phyloP scores from a whole-genome alignment of 1,140 invertebrate genomes.

The Sinonovacula constricta region DNA sequence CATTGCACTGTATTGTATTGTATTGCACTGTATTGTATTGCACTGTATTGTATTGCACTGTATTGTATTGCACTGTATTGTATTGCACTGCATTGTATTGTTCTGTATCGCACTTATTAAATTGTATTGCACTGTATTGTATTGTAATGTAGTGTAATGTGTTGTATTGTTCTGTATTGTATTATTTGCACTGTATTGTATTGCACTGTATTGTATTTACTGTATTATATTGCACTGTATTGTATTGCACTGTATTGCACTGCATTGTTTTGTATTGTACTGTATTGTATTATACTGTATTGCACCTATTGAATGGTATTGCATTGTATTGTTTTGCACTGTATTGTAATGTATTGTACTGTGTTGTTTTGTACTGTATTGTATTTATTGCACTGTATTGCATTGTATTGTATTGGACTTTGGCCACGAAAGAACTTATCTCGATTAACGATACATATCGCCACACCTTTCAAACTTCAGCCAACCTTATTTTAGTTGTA shows the following conservation, averaged over 20 bases:
- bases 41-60: constrained; percentile 7
- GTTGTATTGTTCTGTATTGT: constrained; percentile 17
- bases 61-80: background rate
- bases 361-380: background rate
- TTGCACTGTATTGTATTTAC: too few species aligned
- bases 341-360: constrained; percentile 2
- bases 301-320: constrained; percentile 4
- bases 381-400: too few species aligned
- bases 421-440: too few species aligned
- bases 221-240: constrained; percentile 14
- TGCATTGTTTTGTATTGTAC: constrained; percentile 18
- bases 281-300: constrained; percentile 9
- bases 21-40: constrained; percentile 12
- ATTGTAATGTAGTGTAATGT: constrained; percentile 10
- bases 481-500: too few species aligned
- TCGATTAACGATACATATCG: too few species aligned
- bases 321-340: constrained; percentile 2
- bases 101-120: background rate
- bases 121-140: constrained; percentile 12
- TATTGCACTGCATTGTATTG: background rate
- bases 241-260: constrained; percentile 6
- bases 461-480: too few species aligned
- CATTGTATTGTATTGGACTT: too few species aligned
- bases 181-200: constrained; percentile 7
- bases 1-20: constrained; percentile 20